Percentiles rank a stretch among this genome's conserved stretches.
Evolutionary conservation across 2,797 vertebrate species (phyloP).

Genomic region (Erethizon dorsatum): DNA sequence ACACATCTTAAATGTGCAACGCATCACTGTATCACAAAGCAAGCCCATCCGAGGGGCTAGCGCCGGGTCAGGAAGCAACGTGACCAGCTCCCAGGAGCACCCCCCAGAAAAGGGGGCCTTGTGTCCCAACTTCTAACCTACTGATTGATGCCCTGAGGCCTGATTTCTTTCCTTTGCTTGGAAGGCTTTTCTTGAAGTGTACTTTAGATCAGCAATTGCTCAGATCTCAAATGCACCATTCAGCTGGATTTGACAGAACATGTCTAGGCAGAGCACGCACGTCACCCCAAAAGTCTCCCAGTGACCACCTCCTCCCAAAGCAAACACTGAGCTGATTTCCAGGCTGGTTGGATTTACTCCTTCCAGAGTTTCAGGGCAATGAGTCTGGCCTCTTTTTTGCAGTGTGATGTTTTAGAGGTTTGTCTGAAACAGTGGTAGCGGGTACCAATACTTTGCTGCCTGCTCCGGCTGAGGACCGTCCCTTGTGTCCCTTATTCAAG

Average conservation of each 20-base stretch:
- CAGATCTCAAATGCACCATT: background rate
- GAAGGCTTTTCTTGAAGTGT: background rate
- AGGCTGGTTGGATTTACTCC: background rate
- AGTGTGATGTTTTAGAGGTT: background rate
- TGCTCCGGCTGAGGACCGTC: background rate
- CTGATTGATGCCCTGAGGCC: background rate
- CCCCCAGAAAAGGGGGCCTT: background rate
- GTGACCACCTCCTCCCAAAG: background rate
- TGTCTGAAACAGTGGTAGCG: no score
- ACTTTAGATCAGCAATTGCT: background rate
- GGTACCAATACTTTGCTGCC: accelerated
- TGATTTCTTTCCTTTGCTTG: background rate
- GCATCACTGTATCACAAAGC: background rate
- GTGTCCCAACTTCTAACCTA: background rate
- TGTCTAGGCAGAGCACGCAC: background rate
- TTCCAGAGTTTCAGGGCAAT: background rate
- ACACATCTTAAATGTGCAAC: accelerated
- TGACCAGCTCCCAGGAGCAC: background rate
- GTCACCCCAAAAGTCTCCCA: accelerated
- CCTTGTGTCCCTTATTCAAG: background rate
- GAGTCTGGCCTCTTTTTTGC: accelerated
- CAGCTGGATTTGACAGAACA: background rate
- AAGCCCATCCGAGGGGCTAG: background rate
- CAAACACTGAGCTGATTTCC: background rate
- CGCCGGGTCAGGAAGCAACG: accelerated